A percentile compares a stretch with the other conserved stretches of the same genome.
Conservation (phyloP, 2,797 vertebrate species). For the Channa striata region DNA sequence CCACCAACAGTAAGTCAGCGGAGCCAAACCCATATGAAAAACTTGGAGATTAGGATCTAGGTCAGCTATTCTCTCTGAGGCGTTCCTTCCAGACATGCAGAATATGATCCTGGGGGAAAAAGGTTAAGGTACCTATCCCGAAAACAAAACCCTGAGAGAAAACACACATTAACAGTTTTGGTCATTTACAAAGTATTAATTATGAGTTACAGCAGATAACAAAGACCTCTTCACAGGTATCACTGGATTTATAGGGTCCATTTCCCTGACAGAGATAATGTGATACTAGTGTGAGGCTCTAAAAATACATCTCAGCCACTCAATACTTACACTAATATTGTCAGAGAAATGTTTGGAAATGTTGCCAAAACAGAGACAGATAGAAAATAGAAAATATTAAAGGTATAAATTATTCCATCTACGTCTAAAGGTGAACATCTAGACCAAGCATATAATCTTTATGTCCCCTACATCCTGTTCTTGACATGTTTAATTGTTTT, state of each 20-base stretch:
- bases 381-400: no score
- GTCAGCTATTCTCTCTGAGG: slow-evolving; percentile 71
- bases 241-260: not conserved
- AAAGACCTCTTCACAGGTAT: not conserved
- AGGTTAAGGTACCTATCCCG: slow-evolving; percentile 37
- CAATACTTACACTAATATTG: no score
- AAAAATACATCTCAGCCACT: no score
- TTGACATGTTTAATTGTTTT: no score
- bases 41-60: slow-evolving; percentile 73
- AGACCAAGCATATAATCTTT: not conserved
- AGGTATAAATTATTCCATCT: no score
- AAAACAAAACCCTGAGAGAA: slow-evolving; percentile 43
- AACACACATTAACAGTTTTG: slow-evolving; percentile 4
- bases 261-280: no score
- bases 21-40: slow-evolving; percentile 58
- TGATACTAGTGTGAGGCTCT: no score
- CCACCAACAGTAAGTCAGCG: slow-evolving; percentile 82
- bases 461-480: no score
- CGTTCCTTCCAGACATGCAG: slow-evolving; percentile 64
- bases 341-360: no score
- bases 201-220: not conserved
- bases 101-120: slow-evolving; percentile 68
- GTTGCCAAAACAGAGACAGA: no score
- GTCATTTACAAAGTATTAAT: not conserved
- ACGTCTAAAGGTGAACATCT: no score